Conservation (phyloP, 2,797 vertebrate species). For the Pantherophis alleghaniensis region DNA sequence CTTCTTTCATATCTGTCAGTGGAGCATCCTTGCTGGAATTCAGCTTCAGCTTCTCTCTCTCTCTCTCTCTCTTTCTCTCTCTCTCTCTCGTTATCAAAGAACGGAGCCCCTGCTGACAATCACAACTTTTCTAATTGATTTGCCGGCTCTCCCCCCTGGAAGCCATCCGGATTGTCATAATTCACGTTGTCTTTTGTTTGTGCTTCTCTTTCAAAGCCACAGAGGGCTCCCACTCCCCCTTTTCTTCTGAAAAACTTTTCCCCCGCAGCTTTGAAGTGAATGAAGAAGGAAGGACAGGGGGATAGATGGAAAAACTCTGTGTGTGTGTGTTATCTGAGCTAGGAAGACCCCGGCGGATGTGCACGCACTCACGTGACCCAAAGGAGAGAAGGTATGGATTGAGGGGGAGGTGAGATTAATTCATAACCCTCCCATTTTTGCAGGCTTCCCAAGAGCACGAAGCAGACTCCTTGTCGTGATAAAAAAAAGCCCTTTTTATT, state of each 20-base stretch:
- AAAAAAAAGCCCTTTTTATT: too few species aligned
- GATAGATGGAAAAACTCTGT: not conserved
- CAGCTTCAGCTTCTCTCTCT: not conserved
- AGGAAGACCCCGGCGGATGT: not conserved
- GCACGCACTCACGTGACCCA: not conserved
- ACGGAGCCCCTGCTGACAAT: slow-evolving; percentile 17
- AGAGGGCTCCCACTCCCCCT: not conserved
- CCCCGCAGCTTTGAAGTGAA: slow-evolving; percentile 28
- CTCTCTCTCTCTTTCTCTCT: not conserved
- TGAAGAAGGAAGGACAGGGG: not conserved
- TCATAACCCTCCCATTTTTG: not conserved
- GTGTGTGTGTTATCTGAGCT: not conserved
- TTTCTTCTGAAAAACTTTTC: not conserved
- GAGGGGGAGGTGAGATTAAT: not conserved
- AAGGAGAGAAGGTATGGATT: not conserved
- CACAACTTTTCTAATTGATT: not conserved
- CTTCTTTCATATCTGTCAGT: not conserved
- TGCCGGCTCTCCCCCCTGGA: not conserved
- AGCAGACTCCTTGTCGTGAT: too few species aligned
- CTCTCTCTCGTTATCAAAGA: not conserved
- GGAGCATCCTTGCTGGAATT: not conserved
- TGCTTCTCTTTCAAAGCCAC: not conserved
- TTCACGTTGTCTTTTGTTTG: not conserved
- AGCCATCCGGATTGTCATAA: not conserved
- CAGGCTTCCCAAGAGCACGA: not conserved